Base-by-base conservation (phyloP, 2,888 invertebrate genomes). In the Agrochola circellaris region DNA sequence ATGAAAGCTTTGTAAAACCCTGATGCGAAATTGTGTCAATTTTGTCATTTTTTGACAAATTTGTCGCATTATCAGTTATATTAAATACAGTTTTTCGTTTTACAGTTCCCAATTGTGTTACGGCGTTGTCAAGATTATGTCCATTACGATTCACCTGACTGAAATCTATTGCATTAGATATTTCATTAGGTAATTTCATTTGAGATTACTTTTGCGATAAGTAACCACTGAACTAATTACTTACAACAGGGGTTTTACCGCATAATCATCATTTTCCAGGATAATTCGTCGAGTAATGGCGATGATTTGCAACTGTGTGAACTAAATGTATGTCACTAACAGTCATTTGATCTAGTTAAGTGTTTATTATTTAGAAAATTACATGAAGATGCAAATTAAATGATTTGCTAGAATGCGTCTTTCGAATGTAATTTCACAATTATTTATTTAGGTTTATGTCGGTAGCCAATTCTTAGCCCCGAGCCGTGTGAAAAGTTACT, bases 191-290 rank as follows among this genome's bases (percentile, higher is more conserved):
- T 62, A 26, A 66, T 82, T 69, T 62, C 26, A 77, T 68, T 73
- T 54, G 48, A 60, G 60, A 62, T 76, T 60, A 78, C 34, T 45
- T 61, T 54, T 86, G 86, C 62, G 83, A 86, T 85, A 48, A 64
- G 48, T 13, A 83, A 84, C 83, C 79, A 13, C 83, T 79, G 66
- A 45, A 82, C 83, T 72, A 60, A 66, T 83, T 78, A 66, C 58
- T 8, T 23, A 58, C n/a, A 30, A 60, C 34, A 30, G 7, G 75
- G 83, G 69, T 79, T 84, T 86, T 83, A 64, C 83, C 83, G 48
- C 69, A 75, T 48, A 75, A 84, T 79, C 74, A 69, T 75, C 72
- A 64, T 62, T 78, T 84, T 84, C 67, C 83, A 67, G 83, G 79
- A 75, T 78, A 83, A 85, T 72, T 80, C 17, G 56, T 15, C 58